Conservation (phyloP, 1,140 invertebrate species). For the Propsilocerus akamusi region DNA sequence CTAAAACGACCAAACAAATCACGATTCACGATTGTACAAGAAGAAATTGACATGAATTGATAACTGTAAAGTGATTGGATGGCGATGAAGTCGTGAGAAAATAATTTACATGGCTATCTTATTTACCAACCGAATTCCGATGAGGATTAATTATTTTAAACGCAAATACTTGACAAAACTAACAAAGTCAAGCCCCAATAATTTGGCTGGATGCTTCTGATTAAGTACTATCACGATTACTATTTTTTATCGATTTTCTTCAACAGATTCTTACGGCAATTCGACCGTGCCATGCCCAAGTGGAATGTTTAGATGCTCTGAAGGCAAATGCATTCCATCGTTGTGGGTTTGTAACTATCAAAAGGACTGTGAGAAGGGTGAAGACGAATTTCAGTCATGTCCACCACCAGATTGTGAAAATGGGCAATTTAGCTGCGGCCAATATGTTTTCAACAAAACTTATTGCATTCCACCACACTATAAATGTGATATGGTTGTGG, state of each 20-base stretch:
- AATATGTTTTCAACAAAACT: constrained; percentile 86
- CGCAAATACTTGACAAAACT: background rate
- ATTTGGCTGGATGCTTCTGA: background rate
- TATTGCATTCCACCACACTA: constrained; percentile 81
- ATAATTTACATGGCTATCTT: background rate
- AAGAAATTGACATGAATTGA: too few relatives aligned
- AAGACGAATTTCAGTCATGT: constrained; percentile 77
- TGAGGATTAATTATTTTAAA: background rate
- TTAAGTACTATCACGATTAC: background rate
- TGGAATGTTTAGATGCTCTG: constrained; percentile 61
- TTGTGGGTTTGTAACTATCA: constrained; percentile 79
- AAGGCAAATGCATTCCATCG: constrained; percentile 71
- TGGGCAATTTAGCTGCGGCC: constrained; percentile 68
- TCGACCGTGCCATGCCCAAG: constrained; percentile 31
- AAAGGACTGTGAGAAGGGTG: constrained; percentile 71
- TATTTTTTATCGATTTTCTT: background rate
- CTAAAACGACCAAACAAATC: too few relatives aligned
- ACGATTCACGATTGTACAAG: too few relatives aligned
- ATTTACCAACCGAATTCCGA: too few relatives aligned
- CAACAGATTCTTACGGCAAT: background rate
- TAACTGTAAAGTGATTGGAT: too few relatives aligned
- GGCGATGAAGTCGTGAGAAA: background rate
- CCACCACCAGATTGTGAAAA: constrained; percentile 75
- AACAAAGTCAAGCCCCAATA: background rate
- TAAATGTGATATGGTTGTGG: constrained; percentile 79